Evolutionary conservation across 1,140 invertebrate species (phyloP).

Genomic region (Neuroterus valhalla): DNA sequence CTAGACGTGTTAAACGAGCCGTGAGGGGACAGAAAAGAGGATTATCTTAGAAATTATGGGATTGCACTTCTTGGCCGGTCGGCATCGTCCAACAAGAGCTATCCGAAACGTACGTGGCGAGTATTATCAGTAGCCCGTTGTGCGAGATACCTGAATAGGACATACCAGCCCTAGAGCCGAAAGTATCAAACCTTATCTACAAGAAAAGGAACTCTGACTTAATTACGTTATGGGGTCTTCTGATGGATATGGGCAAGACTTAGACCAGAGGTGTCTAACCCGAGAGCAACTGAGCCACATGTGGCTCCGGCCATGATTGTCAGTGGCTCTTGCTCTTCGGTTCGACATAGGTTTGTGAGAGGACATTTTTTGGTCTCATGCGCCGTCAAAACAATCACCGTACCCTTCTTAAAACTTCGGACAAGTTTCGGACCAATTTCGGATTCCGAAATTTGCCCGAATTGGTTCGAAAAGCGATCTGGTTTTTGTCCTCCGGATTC

Average conservation of each 20-base stretch:
- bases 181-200: background rate
- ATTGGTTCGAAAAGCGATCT: too few species aligned
- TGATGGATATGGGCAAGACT: background rate
- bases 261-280: too few species aligned
- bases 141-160: slow-evolving; percentile 20
- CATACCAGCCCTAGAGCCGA: background rate
- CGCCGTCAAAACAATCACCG: too few species aligned
- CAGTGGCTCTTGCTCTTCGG: too few species aligned
- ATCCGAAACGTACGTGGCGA: slow-evolving; percentile 48
- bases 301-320: too few species aligned
- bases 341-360: too few species aligned
- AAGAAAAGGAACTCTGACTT: background rate
- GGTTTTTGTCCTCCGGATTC: too few species aligned
- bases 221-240: slow-evolving; percentile 2
- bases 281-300: too few species aligned
- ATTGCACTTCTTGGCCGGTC: slow-evolving; percentile 39
- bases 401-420: too few species aligned
- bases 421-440: too few species aligned
- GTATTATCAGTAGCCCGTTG: slow-evolving; percentile 42
- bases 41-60: slow-evolving; percentile 53
- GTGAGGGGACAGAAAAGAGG: slow-evolving; percentile 51
- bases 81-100: slow-evolving; percentile 38
- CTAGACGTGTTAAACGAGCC: slow-evolving; percentile 50
- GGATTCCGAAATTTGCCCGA: too few species aligned
- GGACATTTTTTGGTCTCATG: too few species aligned